Base-by-base conservation (phyloP, 2,113 vertebrate genomes). In the Thermophis baileyi region DNA sequence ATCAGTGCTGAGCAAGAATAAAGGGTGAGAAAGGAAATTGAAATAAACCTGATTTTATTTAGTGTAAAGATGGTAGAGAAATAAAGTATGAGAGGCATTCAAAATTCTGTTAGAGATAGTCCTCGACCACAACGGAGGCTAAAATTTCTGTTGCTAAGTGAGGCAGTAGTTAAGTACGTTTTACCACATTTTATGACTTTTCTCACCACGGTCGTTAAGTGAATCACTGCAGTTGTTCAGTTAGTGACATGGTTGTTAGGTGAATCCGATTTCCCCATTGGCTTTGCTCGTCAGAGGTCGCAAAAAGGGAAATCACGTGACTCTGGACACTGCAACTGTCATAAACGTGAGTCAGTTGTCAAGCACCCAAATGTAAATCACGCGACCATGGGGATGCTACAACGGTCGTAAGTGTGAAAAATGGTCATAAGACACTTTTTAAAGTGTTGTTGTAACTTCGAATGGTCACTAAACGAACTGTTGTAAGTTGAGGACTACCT, bases 181-280 rank as follows among this genome's bases (percentile, higher is more conserved):
- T 69, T n/a, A 14, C 1, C 63, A 11, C 11, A n/a, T n/a, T 69
- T 63, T 63, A n/a, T 0, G 0, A n/a, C 12, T 14, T 69, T n/a
- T n/a, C 4, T n/a, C 1, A 0, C 30, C 30, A 2, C 1, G 0
- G 30, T 16, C n/a, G 12, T n/a, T 69, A n/a, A 69, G 5, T 6
- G 1, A 69, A 69, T n/a, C 63, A 6, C 30, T 2, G 0, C 12
- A 14, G 30, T 69, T 69, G 30, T 69, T 69, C n/a, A 69, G 12
- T n/a, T 2, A 69, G 30, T 14, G 4, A n/a, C 1, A 5, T 14
- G 63, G 30, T 69, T 11, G 10, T 30, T 27, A 60, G 11, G 25
- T 24, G 54, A 24, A 22, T 55, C 54, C 14, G 2, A 20, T 11
- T 60, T 69, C 30, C 63, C 30, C 63, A n/a, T 6, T n/a, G 63